phyloP scores from a whole-genome alignment of 2,888 invertebrate species.

The Aphidius colemani region DNA sequence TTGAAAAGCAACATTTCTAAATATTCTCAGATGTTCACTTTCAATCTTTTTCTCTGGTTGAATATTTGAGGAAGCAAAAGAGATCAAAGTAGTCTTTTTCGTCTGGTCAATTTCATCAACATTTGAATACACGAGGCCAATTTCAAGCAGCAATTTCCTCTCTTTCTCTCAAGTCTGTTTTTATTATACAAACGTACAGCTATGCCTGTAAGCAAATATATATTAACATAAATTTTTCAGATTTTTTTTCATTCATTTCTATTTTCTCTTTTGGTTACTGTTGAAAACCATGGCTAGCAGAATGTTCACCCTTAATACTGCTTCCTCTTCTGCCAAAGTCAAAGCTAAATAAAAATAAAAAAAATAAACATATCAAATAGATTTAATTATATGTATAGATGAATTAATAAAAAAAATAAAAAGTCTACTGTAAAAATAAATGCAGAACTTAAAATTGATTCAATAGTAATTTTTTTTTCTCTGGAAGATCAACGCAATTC shows the following conservation, averaged over 20 bases:
- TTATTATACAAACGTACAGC: background rate
- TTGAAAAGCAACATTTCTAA: constrained; percentile 11
- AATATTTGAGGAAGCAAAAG: constrained; percentile 57
- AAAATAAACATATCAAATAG: background rate
- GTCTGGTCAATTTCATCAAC: constrained; percentile 61
- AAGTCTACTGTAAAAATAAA: too few relatives aligned
- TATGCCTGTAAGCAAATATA: background rate
- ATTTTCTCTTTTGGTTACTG: constrained; percentile 28
- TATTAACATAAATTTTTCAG: too few relatives aligned
- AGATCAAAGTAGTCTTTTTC: constrained; percentile 53
- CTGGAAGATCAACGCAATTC: background rate
- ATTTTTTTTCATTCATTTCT: too few relatives aligned
- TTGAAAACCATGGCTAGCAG: constrained; percentile 5
- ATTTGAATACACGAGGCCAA: constrained; percentile 54
- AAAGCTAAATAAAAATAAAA: background rate
- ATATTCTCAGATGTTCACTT: constrained; percentile 57
- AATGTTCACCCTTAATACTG: too few relatives aligned
- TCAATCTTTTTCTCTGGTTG: constrained; percentile 52
- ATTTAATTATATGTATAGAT: background rate
- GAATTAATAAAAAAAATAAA: background rate
- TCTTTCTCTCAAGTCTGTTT: constrained; percentile 28
- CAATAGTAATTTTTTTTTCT: too few relatives aligned
- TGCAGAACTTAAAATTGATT: too few relatives aligned
- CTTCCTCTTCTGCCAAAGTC: background rate
- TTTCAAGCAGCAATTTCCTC: constrained; percentile 23